Evolutionary conservation across 2,113 vertebrate genomes (phyloP), one percentile per base, ranked within the genome.

Genomic region (Rhinogobius similis): DNA sequence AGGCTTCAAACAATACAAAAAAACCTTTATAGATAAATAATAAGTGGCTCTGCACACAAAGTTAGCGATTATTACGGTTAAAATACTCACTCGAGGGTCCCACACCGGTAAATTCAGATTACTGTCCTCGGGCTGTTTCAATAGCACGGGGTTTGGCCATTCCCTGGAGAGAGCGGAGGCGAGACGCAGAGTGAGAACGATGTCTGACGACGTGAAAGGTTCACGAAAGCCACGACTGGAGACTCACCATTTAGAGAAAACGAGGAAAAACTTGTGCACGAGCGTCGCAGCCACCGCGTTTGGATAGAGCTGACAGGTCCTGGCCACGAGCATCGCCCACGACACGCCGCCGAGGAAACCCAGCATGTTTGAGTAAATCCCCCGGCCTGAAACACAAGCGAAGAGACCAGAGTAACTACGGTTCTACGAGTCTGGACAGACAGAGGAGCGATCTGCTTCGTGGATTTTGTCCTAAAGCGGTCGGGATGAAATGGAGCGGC

Each of bases 341-440:
- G 96, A 99, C 76, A 99, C 96, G 43, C 97, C 98, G 79, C 98
- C 97, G 72, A 99, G 94, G 81, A 99, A 99, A 55, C 98, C 98
- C 87, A 99, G 74, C 88, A 98, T 95, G 83, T 99, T 99, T 75
- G 98, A 99, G 88, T 99, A 99, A 88, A 99, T 96, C 44, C 96
- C 98, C 72, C 96, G 96, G 11, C 95, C 97, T 99, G 72, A 11
- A 10, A 36, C 8, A 36, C 3, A 36, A 36, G 8, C 3, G 4
- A 36, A 36, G 4, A 36, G 32, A 5, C 32, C 3, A 36, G 32
- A 36, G 3, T n/a, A n/a, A n/a, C n/a, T n/a, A n/a, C n/a, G n/a
- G n/a, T n/a, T n/a, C n/a, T n/a, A n/a, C n/a, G n/a, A n/a, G n/a
- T n/a, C n/a, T n/a, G n/a, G n/a, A n/a, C n/a, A n/a, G n/a, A n/a